A percentile compares a stretch with the other conserved stretches of the same genome.
Conservation (phyloP, 2,113 vertebrate species). For the Gadus chalcogrammus region DNA sequence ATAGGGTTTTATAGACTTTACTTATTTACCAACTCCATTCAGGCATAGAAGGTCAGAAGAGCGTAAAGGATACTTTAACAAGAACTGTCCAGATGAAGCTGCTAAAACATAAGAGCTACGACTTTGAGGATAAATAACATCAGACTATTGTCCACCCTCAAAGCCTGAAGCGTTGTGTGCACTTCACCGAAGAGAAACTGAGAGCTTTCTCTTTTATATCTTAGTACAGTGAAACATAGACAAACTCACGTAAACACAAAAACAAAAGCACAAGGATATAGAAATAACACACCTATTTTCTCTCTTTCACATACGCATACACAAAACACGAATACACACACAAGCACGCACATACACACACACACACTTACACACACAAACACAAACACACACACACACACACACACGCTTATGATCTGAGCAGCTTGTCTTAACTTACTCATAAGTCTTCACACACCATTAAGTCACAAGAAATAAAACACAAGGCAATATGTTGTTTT, state of each 20-base stretch:
- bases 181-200: conserved; percentile 30
- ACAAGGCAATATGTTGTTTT: conserved; percentile 77
- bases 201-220: conserved; percentile 21
- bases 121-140: conserved; percentile 27
- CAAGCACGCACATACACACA: neutral
- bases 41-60: no score
- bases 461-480: conserved; percentile 73
- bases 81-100: conserved; percentile 13
- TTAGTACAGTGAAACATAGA: no score
- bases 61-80: neutral
- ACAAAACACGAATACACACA: neutral
- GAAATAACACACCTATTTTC: neutral
- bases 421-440: conserved; percentile 73
- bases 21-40: neutral
- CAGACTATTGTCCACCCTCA: conserved; percentile 7
- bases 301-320: neutral
- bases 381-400: conserved; percentile 1
- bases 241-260: neutral
- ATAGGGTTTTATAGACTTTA: neutral
- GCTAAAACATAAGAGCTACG: conserved; percentile 4
- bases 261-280: neutral
- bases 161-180: conserved; percentile 36
- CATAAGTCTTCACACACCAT: conserved; percentile 66
- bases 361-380: conserved; percentile 12
- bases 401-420: conserved; percentile 37